Percentiles rank a stretch among this genome's conserved stretches.
These are phyloP conservation scores for Tetrao urogallus DNA, from an alignment of 2,113 vertebrate species.

Conservation along the genomic window DNA sequence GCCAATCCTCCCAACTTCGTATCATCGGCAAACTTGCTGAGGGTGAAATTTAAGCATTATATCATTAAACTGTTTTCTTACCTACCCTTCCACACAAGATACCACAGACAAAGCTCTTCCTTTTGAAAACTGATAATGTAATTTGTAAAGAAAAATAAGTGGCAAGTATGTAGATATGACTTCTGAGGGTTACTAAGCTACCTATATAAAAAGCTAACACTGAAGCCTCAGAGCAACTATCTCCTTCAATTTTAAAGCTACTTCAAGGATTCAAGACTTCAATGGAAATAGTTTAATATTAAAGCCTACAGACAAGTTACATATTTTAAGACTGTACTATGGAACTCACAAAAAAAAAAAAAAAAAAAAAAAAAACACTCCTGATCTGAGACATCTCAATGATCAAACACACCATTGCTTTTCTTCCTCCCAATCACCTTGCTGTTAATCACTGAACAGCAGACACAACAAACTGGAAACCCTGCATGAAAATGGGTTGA, in stretches of 20 bases:
- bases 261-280: not conserved
- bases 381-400: not conserved
- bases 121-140: not conserved
- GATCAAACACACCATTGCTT: not conserved
- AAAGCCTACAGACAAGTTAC: not conserved
- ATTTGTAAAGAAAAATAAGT: not conserved
- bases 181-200: not conserved
- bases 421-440: not conserved
- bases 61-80: not conserved
- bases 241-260: not conserved
- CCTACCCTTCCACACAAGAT: not conserved
- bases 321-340: not conserved
- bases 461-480: not conserved
- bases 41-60: rapidly evolving
- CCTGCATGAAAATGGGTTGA: not conserved
- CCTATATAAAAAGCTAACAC: not conserved
- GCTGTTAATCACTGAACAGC: not conserved
- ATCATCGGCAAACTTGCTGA: no score
- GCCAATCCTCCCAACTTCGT: no score
- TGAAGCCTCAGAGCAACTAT: not conserved
- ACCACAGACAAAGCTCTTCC: not conserved
- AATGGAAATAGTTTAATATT: not conserved
- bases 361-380: not conserved
- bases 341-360: not conserved
- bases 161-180: not conserved